Base-by-base conservation (phyloP, 2,888 invertebrate species). In the Priocnemis perturbator region DNA sequence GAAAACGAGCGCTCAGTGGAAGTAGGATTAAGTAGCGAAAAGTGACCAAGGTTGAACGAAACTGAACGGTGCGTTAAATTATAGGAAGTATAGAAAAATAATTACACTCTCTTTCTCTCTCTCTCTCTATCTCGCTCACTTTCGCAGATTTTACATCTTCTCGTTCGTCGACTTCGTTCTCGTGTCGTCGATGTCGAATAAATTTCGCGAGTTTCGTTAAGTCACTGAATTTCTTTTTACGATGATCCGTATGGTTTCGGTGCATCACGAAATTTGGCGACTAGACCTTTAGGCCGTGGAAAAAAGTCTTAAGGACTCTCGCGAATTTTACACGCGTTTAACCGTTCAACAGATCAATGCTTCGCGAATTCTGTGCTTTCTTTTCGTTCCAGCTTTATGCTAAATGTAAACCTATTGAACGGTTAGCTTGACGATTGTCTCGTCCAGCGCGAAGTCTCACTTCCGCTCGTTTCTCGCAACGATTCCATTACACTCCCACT, bases 11-110 rank as follows among this genome's bases (percentile, higher is more conserved):
- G 53, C 5, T 55, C n/a, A 5, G 26, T 19, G 17, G 23, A 14
- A 11, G 19, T n/a, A 50, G 17, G n/a, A 11, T 4, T 50, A n/a
- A 60, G 26, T 23, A 60, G 48, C 60, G 64, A 50, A 68, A 73
- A 77, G 60, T 69, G 57, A 68, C 67, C 64, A 73, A 71, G 68
- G 71, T 48, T 48, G 60, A 48, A 66, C 66, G 60, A 60, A 67
- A 64, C 69, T 37, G 11, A 80, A 80, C 78, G 71, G 81, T 73
- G 52, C 71, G 73, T 37, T 37, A 37, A 37, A 37, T 37, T 37
- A 37, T 37, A 11, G 7, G 37, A 37, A 73, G 75, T 78, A 78
- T 79, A 79, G 71, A 79, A 79, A 79, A 79, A 79, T 79, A 79
- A 79, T 78, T 78, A 72, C 79, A 69, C 69, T 61, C 62, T 68